Base-by-base conservation (phyloP, 1,140 invertebrate species). In the Atta texana region DNA sequence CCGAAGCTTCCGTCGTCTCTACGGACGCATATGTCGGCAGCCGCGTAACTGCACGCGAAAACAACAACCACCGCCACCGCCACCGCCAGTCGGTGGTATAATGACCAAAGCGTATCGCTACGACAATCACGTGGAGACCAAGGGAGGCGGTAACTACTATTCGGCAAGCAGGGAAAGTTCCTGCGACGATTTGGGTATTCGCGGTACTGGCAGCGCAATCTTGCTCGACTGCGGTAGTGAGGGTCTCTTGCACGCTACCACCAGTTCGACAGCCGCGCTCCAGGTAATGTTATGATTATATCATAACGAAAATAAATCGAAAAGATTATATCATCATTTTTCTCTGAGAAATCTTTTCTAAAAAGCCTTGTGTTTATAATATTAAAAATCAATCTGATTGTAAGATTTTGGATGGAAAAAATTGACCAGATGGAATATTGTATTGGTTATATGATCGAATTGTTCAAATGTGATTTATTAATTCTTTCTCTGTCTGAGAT, bases 1-100 rank as follows among this genome's bases (percentile, higher is more conserved):
- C 3, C 95, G 96, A 44, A 96, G 96, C 90, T 96, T 96, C 82
- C 93, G 96, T 1, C 92, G 94, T 61, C 92, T 96, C 69, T 97
- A 96, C 91, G 96, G 95, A 4, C 95, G 95, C 76, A 78, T 96
- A 4, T 96, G 96, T 76, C 94, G 95, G 74, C 94, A 95, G 14
- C 93, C 92, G 0, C 91, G 92, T 14, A 92, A 91, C 49, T 94
- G 92, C 63, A 69, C 88, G 16, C 80, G 92, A 12, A 94, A 94
- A 55, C 93, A 93, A n/a, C 93, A 93, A 61, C 92, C 92, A 2
- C 93, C 91, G 0, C 93, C 92, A 1, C 93, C 90, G 7, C 93
- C 91, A 0, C 92, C 91, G 4, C 92, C 90, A 0, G 91, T 91
- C 4, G 87, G 89, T 8, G 93, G 92, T 14, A 93, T 91, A 55